Conservation (phyloP, 1,140 invertebrate genomes). For the Lamellibrachia luymesi region DNA sequence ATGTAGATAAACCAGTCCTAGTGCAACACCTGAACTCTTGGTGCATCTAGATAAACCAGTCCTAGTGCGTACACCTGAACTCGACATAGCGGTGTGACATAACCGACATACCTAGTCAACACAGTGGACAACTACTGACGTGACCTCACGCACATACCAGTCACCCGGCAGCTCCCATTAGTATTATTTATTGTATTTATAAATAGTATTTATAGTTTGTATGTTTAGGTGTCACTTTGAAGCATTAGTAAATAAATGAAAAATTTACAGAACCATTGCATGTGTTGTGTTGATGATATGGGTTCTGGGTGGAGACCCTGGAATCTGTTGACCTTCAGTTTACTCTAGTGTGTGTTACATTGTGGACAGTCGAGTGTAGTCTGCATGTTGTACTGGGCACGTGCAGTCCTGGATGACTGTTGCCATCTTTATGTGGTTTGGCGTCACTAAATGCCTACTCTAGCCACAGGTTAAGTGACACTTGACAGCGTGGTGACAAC, state of each 20-base stretch:
- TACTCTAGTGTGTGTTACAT: too few species aligned
- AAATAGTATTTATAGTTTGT: conserved; percentile 2
- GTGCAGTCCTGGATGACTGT: neutral
- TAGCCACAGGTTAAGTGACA: neutral
- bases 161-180: neutral
- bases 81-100: neutral
- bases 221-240: neutral
- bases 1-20: neutral
- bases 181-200: conserved; percentile 6
- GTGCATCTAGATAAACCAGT: neutral
- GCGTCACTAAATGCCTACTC: neutral
- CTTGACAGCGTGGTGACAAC: neutral
- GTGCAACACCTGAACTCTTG: neutral
- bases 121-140: neutral
- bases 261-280: neutral
- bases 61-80: neutral
- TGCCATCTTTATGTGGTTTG: neutral
- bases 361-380: neutral
- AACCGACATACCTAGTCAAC: neutral
- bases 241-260: conserved; percentile 2
- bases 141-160: neutral
- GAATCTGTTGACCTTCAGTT: neutral
- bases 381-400: neutral
- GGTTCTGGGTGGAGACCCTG: neutral
- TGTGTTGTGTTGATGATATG: neutral